phyloP scores from a whole-genome alignment of 2,113 vertebrate species.

The Peromyscus polionotus region DNA sequence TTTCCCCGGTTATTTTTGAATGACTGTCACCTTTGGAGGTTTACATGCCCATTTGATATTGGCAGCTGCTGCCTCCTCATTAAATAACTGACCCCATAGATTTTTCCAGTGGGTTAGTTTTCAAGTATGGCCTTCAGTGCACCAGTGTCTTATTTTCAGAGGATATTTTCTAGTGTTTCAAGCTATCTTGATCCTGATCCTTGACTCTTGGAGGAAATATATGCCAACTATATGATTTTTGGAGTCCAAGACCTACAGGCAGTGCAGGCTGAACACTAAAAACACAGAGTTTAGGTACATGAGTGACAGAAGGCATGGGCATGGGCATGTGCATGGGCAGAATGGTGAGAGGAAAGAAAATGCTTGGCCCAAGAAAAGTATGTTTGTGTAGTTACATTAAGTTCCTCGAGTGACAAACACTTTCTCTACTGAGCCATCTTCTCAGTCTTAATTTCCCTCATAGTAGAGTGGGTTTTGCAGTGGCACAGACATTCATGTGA shows the following conservation, averaged over 20 bases:
- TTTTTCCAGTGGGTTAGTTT: not conserved
- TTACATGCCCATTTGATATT: not conserved
- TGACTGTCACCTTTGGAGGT: not conserved
- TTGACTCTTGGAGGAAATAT: not conserved
- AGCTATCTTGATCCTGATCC: not conserved
- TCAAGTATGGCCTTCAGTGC: not conserved
- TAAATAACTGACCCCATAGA: not conserved
- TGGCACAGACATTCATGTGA: not conserved
- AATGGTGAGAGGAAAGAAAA: not conserved
- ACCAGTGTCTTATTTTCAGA: not conserved
- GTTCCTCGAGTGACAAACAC: not conserved
- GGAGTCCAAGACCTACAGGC: accelerated
- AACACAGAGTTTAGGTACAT: not conserved
- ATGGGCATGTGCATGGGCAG: accelerated
- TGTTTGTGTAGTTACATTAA: accelerated
- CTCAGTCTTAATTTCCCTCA: not conserved
- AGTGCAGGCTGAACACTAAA: not conserved
- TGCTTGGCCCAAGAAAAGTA: no score
- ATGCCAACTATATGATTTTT: not conserved
- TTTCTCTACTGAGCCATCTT: not conserved
- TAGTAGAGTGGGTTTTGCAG: not conserved
- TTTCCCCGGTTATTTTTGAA: not conserved
- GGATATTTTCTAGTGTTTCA: not conserved
- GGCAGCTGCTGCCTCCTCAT: not conserved
- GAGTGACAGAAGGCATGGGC: not conserved